Base-by-base conservation (phyloP, 2,888 invertebrate species). In the Metopia argyrocephala region DNA sequence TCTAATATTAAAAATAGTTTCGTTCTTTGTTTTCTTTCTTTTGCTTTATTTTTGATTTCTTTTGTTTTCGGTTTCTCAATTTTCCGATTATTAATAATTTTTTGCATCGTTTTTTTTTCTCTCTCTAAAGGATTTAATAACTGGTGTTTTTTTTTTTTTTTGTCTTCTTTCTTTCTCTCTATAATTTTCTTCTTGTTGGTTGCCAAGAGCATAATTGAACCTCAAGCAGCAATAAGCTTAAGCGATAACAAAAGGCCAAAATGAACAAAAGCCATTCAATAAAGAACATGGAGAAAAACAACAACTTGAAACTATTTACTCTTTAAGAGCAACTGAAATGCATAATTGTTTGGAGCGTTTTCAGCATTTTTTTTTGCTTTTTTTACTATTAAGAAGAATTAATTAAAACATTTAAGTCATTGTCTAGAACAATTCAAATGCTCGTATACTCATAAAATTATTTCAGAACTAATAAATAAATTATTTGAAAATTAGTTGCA, bases 91-190 rank as follows among this genome's bases (percentile, higher is more conserved):
- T n/a, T n/a, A n/a, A n/a, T n/a, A n/a, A n/a, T n/a, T n/a, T n/a
- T n/a, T n/a, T n/a, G n/a, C n/a, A n/a, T n/a, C n/a, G n/a, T n/a
- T 59, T 59, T 6, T 9, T 21, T 54, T 56, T 6, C 2, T 28
- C 50, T 50, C 20, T 64, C 28, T 20, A 66, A 74, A 66, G 25
- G 57, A 66, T 64, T 64, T 64, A 31, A 64, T 64, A 64, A 64
- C 28, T 64, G n/a, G n/a, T n/a, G n/a, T n/a, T n/a, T n/a, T n/a
- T n/a, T n/a, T n/a, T n/a, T n/a, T n/a, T n/a, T n/a, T n/a, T n/a
- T n/a, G n/a, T n/a, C n/a, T n/a, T n/a, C n/a, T n/a, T 38, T 9
- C 31, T 31, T 31, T 31, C 9, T 3, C 12, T 31, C 12, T 31
- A n/a, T n/a, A n/a, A n/a, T n/a, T 1, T 12, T 31, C 9, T 38